Evolutionary conservation across 2,113 vertebrate genomes (phyloP).

Genomic region (Pyrgilauda ruficollis): DNA sequence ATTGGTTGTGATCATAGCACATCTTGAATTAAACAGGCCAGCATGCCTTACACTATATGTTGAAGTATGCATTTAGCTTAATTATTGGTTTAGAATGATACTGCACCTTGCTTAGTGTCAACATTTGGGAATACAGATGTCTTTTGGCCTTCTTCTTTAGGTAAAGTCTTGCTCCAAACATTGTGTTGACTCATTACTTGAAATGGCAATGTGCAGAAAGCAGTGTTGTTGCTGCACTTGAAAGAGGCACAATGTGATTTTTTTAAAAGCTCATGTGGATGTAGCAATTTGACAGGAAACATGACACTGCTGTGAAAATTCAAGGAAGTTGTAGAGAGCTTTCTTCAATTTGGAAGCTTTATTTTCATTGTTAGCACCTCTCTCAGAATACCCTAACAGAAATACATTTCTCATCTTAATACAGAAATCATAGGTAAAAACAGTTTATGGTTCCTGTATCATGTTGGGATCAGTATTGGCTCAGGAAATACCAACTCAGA

Average conservation of each 20-base stretch:
- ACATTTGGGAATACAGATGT: background rate
- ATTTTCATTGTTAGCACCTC: background rate
- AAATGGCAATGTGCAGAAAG: background rate
- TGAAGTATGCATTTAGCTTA: background rate
- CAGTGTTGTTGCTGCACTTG: background rate
- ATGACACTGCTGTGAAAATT: background rate
- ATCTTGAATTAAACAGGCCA: background rate
- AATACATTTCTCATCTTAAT: background rate
- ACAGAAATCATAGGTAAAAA: background rate
- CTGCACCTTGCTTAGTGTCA: background rate
- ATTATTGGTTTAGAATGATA: background rate
- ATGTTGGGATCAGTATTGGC: background rate
- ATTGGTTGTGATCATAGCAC: background rate
- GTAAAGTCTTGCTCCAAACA: background rate
- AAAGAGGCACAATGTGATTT: background rate
- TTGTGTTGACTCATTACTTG: background rate
- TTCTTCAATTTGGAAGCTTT: background rate
- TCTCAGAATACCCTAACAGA: background rate
- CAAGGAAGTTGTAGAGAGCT: background rate
- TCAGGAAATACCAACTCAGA: background rate
- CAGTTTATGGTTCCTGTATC: background rate
- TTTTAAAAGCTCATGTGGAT: background rate
- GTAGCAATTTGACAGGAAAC: background rate
- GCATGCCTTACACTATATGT: background rate
- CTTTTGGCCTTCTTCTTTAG: background rate